These are phyloP conservation scores for Phylloscopus trochilus DNA, from an alignment of 2,113 vertebrate species.

Conservation along the genomic window DNA sequence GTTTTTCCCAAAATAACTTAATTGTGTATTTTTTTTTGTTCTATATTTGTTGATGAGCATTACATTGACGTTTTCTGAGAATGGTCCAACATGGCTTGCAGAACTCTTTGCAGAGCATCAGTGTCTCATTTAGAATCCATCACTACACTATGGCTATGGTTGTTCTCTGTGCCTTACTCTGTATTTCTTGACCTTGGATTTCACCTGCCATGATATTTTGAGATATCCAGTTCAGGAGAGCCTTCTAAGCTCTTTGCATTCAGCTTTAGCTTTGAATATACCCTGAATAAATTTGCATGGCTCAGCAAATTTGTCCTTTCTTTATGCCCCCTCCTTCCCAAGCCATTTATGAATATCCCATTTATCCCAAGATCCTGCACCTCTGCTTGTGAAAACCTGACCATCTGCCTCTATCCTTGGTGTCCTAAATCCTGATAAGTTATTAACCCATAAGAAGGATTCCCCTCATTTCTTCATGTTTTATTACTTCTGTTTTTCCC, in stretches of 20 bases:
- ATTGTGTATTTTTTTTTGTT: neutral
- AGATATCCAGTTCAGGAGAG: neutral
- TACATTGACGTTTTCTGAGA: slow-evolving; percentile 35
- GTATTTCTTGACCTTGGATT: slow-evolving; percentile 32
- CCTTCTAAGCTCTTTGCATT: neutral
- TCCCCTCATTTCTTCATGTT: neutral
- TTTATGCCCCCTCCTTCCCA: neutral
- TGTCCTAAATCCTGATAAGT: neutral
- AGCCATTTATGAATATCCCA: neutral
- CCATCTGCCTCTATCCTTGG: neutral
- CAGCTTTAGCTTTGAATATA: neutral
- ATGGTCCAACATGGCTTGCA: slow-evolving; percentile 17
- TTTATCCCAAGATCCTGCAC: neutral
- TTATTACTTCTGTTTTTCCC: neutral
- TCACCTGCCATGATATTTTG: accelerated
- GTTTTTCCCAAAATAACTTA: slow-evolving; percentile 47
- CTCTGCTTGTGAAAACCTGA: neutral
- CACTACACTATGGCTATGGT: accelerated
- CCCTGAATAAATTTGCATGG: neutral
- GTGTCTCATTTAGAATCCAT: neutral
- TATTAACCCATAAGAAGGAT: neutral
- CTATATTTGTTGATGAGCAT: slow-evolving; percentile 51
- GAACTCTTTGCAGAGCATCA: neutral
- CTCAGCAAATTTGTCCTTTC: slow-evolving; percentile 9
- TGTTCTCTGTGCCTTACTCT: neutral